Evolutionary conservation across 1,140 invertebrate species (phyloP).

Genomic region (Lasaia peninsularis): DNA sequence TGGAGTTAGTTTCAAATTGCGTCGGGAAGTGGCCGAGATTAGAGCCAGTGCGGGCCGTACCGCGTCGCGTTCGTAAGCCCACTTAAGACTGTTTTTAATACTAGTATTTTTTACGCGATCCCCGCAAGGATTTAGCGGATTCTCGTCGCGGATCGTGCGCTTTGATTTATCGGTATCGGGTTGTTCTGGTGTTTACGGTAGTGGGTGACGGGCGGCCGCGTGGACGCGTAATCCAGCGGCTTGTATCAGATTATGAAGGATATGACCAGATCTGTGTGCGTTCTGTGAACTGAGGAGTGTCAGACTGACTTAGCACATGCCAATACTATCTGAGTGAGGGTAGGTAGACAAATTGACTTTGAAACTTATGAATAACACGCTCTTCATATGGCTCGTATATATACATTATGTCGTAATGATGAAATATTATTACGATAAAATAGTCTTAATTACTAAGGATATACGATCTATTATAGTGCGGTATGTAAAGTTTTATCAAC

Average conservation of each 20-base stretch:
- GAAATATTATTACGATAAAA: too few species aligned
- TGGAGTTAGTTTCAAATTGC: conserved; percentile 83
- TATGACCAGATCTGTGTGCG: conserved; percentile 62
- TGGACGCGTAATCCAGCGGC: conserved; percentile 60
- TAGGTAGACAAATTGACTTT: conserved; percentile 10
- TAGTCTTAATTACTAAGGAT: too few species aligned
- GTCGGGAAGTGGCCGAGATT: conserved; percentile 83
- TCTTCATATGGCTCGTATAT: too few species aligned
- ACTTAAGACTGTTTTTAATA: conserved; percentile 77
- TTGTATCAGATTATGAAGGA: conserved; percentile 70
- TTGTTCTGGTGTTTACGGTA: conserved; percentile 71
- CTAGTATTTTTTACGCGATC: conserved; percentile 77
- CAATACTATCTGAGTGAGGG: conserved; percentile 15
- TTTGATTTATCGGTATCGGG: conserved; percentile 75
- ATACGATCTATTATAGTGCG: too few species aligned
- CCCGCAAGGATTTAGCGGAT: conserved; percentile 74
- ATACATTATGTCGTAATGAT: too few species aligned
- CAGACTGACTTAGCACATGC: conserved; percentile 10
- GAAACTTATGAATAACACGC: too few species aligned
- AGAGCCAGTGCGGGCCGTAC: conserved; percentile 75
- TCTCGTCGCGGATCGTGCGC: conserved; percentile 66
- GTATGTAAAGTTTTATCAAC: too few species aligned
- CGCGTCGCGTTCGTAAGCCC: conserved; percentile 72
- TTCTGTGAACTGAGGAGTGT: conserved; percentile 42
- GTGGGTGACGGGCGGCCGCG: conserved; percentile 59